Conservation (phyloP, 2,113 vertebrate species). For the Lynx canadensis region DNA sequence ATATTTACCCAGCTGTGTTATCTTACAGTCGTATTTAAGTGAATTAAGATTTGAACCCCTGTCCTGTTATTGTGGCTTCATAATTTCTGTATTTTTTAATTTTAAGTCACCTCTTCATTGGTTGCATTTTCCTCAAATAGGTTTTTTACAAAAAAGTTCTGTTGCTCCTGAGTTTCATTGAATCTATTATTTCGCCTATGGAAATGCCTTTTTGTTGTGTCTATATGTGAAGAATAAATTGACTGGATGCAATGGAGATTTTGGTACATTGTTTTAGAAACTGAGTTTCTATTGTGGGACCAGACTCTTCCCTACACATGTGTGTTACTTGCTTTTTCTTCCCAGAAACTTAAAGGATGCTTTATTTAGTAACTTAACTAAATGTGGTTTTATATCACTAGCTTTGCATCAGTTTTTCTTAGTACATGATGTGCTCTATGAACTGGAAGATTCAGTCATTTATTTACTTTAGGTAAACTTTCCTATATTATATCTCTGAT, state of each 20-base stretch:
- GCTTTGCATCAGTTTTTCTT: background rate
- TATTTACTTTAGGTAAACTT: background rate
- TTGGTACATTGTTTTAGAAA: background rate
- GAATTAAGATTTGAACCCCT: background rate
- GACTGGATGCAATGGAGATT: background rate
- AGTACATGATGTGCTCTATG: background rate
- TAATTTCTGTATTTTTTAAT: background rate
- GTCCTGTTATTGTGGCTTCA: background rate
- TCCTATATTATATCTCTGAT: background rate
- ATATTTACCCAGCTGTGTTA: constrained; percentile 6
- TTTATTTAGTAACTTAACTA: background rate
- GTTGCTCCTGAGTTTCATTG: background rate
- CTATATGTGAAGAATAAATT: background rate
- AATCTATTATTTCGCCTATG: background rate
- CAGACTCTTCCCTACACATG: background rate
- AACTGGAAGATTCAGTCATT: background rate
- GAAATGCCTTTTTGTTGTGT: background rate
- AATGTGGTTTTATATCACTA: background rate
- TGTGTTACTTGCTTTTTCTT: background rate
- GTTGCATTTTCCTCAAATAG: background rate
- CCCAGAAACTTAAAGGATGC: background rate
- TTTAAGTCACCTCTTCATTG: background rate
- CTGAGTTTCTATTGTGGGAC: background rate
- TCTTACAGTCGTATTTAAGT: constrained; percentile 8
- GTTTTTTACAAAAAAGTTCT: background rate